A percentile compares a stretch with the other conserved stretches of the same genome.
phyloP scores from a whole-genome alignment of 2,113 vertebrate genomes.

The Atrichornis clamosus region DNA sequence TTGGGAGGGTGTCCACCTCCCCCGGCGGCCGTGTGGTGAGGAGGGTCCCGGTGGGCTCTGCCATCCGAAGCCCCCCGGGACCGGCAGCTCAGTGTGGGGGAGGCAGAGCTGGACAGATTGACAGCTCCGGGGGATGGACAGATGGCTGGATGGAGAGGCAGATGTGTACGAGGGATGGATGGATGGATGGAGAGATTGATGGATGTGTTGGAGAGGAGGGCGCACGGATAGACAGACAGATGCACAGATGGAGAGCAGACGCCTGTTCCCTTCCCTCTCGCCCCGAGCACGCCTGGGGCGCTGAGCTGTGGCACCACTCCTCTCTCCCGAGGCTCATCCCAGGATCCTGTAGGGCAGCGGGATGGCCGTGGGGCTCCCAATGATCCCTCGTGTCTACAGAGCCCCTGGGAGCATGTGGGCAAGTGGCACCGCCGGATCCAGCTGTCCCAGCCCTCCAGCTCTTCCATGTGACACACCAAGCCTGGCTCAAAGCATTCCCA shows the following conservation, averaged over 20 bases:
- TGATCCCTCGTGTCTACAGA: neutral
- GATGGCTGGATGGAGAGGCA: neutral
- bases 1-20: accelerated
- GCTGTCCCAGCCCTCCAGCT: neutral
- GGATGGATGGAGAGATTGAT: neutral
- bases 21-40: accelerated
- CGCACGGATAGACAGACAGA: neutral
- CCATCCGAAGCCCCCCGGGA: neutral
- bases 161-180: neutral
- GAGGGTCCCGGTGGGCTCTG: neutral
- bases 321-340: neutral
- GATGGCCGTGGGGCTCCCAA: accelerated
- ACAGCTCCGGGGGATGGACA: slow-evolving; percentile 42
- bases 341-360: accelerated
- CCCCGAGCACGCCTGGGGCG: neutral
- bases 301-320: neutral
- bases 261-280: neutral
- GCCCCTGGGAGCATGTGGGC: neutral
- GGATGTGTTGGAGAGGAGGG: slow-evolving; percentile 16
- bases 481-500: neutral
- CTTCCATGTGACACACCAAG: neutral
- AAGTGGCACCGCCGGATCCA: neutral
- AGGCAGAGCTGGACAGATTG: neutral
- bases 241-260: slow-evolving; percentile 1
- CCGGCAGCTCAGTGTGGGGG: neutral